phyloP scores from a whole-genome alignment of 2,113 vertebrate genomes.

The Tenrec ecaudatus region DNA sequence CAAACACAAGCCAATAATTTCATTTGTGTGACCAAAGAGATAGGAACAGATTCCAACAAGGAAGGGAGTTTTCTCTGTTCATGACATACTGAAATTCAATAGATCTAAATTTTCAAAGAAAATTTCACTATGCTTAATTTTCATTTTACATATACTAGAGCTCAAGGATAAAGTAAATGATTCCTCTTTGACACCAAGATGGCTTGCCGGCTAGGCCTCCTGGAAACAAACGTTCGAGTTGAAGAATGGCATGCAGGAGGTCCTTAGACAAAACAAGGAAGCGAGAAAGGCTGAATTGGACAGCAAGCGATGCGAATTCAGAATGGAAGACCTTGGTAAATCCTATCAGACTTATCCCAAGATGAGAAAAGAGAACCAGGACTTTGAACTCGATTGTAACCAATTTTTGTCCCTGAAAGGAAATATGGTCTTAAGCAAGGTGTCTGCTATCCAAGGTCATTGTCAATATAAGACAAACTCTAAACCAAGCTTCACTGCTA shows the following conservation, averaged over 20 bases:
- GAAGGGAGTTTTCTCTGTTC: not conserved
- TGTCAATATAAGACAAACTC: no score
- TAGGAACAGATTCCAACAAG: not conserved
- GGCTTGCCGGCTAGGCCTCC: not conserved
- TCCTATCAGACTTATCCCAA: not conserved
- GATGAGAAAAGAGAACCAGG: not conserved
- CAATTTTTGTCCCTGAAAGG: not conserved
- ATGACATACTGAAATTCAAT: not conserved
- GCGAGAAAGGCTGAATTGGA: not conserved
- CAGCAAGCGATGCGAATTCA: not conserved
- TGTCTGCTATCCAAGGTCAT: no score
- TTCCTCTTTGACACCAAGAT: slow-evolving; percentile 18
- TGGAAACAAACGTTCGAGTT: slow-evolving; percentile 4
- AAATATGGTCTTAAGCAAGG: not conserved
- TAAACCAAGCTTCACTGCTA: no score
- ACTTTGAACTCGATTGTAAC: not conserved
- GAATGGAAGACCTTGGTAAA: no score
- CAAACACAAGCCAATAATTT: not conserved
- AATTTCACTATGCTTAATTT: not conserved
- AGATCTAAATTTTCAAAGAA: slow-evolving; percentile 9
- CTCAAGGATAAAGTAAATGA: not conserved
- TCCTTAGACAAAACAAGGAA: not conserved
- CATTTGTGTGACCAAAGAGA: not conserved
- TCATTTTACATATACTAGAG: not conserved
- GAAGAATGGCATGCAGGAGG: not conserved